Percentiles rank a stretch among this genome's conserved stretches.
These are phyloP conservation scores for Brachionus rotundiformis DNA, from an alignment of 1,140 invertebrate species.

Conservation along the genomic window DNA sequence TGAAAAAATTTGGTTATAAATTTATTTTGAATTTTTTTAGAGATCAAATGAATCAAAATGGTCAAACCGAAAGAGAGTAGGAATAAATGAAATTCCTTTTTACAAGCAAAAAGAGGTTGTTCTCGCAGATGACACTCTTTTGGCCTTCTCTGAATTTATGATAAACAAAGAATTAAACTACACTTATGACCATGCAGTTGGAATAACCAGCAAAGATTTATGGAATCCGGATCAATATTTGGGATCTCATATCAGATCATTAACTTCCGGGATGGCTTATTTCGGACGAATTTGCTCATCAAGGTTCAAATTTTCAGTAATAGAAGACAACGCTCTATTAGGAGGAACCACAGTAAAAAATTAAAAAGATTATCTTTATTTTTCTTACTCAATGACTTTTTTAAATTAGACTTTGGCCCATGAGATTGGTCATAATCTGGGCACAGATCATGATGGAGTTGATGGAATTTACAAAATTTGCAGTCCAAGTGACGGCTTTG, in stretches of 20 bases:
- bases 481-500: background rate
- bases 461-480: background rate
- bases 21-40: no score
- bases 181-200: slow-evolving; percentile 38
- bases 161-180: background rate
- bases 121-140: background rate
- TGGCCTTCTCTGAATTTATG: background rate
- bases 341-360: background rate
- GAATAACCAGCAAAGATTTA: slow-evolving; percentile 20
- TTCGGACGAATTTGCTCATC: background rate
- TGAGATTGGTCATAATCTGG: slow-evolving; percentile 16
- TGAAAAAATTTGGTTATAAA: no score
- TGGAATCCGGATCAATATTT: slow-evolving; percentile 18
- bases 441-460: slow-evolving; percentile 15
- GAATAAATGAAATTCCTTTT: slow-evolving; percentile 33
- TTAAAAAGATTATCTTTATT: background rate
- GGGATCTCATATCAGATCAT: background rate
- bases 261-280: background rate
- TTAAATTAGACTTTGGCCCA: slow-evolving; percentile 21
- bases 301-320: slow-evolving; percentile 1
- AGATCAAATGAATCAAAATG: background rate
- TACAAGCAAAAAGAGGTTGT: slow-evolving; percentile 30
- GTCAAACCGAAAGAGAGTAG: background rate
- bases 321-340: background rate
- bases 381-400: background rate